phyloP scores from a whole-genome alignment of 2,888 invertebrate species.

The Mimachlamys varia region DNA sequence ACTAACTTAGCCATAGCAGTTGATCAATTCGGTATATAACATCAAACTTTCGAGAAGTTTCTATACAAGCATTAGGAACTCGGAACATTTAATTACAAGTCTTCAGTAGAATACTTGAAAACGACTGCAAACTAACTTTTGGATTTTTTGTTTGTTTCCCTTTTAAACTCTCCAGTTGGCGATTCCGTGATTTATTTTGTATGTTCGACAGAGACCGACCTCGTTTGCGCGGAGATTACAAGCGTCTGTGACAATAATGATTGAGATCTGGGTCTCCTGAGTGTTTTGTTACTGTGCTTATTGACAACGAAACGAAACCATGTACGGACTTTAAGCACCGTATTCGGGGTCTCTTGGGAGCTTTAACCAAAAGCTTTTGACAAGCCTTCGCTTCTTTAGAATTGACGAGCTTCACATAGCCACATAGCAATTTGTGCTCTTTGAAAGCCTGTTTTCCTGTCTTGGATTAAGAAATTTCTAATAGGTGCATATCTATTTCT shows the following conservation, averaged over 20 bases:
- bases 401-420: neutral
- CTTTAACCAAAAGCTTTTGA: constrained; percentile 24
- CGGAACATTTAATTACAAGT: too few relatives aligned
- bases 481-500: neutral
- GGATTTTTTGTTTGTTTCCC: neutral
- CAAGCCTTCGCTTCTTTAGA: neutral
- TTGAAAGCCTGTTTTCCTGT: neutral
- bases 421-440: neutral
- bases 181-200: neutral
- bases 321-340: neutral
- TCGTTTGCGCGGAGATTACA: neutral
- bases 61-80: too few relatives aligned
- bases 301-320: constrained; percentile 13
- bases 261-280: constrained; percentile 1
- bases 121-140: neutral
- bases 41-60: too few relatives aligned
- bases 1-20: neutral
- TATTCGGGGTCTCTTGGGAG: neutral
- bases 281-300: neutral
- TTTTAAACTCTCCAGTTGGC: neutral
- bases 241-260: constrained; percentile 36
- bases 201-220: neutral
- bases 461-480: neutral
- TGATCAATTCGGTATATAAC: too few relatives aligned
- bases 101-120: neutral